Base-by-base conservation (phyloP, 1,140 invertebrate species). In the Aethina tumida region DNA sequence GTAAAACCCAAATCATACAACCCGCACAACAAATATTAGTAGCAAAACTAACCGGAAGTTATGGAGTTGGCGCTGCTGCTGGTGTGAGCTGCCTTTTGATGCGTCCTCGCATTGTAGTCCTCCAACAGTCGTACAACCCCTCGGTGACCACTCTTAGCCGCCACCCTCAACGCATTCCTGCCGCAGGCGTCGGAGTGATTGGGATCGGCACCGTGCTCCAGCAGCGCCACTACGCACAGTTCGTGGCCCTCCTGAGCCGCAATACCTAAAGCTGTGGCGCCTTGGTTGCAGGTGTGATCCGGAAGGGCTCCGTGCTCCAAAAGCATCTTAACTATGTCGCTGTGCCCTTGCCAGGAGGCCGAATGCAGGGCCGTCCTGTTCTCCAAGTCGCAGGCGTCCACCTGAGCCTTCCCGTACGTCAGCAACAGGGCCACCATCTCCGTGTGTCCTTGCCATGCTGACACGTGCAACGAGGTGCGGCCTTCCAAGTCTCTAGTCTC, bases 291-390 rank as follows among this genome's bases (percentile, higher is more conserved):
- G 5, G 86, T 84, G 55, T 94, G 88, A 66, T 94, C 81, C 9
- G 90, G 84, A 39, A 71, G 66, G 0, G 90, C 84, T 4, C 81
- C 79, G 47, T 78, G 73, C 53, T 82, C 77, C 9, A 93, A 64
- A 6, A 97, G 65, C 21, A 93, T 65, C 32, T 80, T 71, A 25
- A 96, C 88, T 21, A 91, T 85, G 34, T 79, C 73, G 14, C 78
- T 75, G 51, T 94, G 86, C 5, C 92, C 92, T 59, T 94, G 86
- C 91, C 91, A 96, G 31, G 88, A 84, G n/a, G 91, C 91, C 10
- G 87, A 91, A 65, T 95, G 91, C 38, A 96, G 61, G 4, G 92
- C 84, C 0, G 90, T 94, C 24, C 92, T 70, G 30, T 79, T 77
- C 58, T 95, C 92, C 55, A 85, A 77, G 61, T 97, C 93, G 34